Conservation (phyloP, 1,140 invertebrate genomes). For the Drosophila rufa region DNA sequence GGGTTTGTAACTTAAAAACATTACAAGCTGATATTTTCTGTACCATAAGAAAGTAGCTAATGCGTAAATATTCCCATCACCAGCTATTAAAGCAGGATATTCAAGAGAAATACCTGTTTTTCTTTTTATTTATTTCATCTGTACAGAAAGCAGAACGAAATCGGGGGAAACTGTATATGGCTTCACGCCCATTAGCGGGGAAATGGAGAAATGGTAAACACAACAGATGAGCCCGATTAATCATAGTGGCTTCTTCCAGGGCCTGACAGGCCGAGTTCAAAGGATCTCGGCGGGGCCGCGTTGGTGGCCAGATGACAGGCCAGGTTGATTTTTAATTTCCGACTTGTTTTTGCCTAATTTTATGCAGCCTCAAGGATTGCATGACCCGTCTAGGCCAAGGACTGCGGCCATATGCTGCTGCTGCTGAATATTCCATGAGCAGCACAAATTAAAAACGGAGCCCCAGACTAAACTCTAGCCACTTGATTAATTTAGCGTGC, state of each 20-base stretch:
- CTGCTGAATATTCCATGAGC: conserved; percentile 79
- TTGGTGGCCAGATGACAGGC: conserved; percentile 65
- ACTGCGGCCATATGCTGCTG: conserved; percentile 68
- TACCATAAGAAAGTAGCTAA: too few relatives aligned
- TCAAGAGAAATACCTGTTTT: conserved; percentile 1
- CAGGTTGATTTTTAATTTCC: conserved; percentile 72
- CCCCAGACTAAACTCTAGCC: conserved; percentile 60
- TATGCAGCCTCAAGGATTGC: conserved; percentile 73
- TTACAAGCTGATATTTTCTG: too few relatives aligned
- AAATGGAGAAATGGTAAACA: conserved; percentile 69
- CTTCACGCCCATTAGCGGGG: conserved; percentile 61
- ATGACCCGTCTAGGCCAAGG: conserved; percentile 35
- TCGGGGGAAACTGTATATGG: conserved; percentile 63
- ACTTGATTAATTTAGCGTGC: conserved; percentile 84
- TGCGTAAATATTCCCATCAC: too few relatives aligned
- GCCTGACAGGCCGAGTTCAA: conserved; percentile 39
- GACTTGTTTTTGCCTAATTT: conserved; percentile 75
- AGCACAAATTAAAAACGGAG: conserved; percentile 76
- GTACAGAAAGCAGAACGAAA: conserved; percentile 62
- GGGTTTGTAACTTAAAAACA: too few relatives aligned
- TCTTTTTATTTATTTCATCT: neutral
- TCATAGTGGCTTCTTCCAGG: conserved; percentile 39
- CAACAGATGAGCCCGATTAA: conserved; percentile 78
- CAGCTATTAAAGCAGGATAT: neutral
- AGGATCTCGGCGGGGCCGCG: conserved; percentile 19